Evolutionary conservation across 2,797 vertebrate genomes (phyloP), one percentile per base, ranked within the genome.

Genomic region (Lepus townsendii): DNA sequence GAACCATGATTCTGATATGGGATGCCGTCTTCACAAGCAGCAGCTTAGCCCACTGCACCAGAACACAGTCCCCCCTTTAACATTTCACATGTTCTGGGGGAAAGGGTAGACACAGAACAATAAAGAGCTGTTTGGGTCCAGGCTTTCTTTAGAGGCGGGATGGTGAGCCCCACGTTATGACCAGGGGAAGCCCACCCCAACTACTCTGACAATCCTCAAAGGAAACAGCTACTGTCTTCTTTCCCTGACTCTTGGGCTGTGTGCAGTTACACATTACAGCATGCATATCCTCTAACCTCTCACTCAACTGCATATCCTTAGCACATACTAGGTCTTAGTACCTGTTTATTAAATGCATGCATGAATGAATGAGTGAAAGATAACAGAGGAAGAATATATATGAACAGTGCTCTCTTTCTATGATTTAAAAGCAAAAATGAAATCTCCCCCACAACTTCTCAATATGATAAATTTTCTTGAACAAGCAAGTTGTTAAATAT

Each of bases 381-480:
- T 50, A 78, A 60, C 52, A 5, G n/a, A 47, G 66, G 14, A 62
- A 91, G 13, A 84, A 85, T 4, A 50, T 54, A 13, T 32, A 54
- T 35, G 27, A 89, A 83, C 17, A 80, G 30, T n/a, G 10, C 19
- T 50, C 22, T 57, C 20, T 73, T 96, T 71, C 78, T 90, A 63
- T 73, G 63, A 91, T 62, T 77, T 83, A 82, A 68, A 95, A 76
- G 12, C 60, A 84, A 63, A 57, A 57, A 78, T 38, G 9, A 85
- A 94, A 88, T 54, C 30, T 95, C 7, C 32, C 32, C 24, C 11
- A 80, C n/a, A 90, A 93, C 50, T 76, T 80, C 93, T 50, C 47
- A 79, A 50, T 7, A 57, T 71, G 14, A 30, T 84, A 66, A 79
- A 89, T 75, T 77, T 86, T 94, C 68, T 86, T n/a, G 11, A 92